A percentile compares a stretch with the other conserved stretches of the same genome.
phyloP scores from a whole-genome alignment of 30 jellyfish, hydroid and myxozoan genomes.

The Aurelia sp. region DNA sequence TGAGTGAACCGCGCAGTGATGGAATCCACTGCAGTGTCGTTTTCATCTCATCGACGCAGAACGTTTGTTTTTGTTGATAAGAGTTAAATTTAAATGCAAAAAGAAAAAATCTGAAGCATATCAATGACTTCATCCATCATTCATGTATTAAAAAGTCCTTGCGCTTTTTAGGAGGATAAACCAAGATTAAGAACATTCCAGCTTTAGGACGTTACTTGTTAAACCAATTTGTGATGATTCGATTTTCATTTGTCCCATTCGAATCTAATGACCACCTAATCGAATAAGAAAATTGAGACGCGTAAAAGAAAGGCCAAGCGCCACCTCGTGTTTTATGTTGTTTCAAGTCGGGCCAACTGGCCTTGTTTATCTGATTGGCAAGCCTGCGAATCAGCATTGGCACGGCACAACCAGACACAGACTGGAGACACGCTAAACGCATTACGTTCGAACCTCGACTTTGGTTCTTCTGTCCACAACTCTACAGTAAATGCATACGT shows the following conservation, averaged over 20 bases:
- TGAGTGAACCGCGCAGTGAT: no score
- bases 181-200: constrained; percentile 10
- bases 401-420: constrained; percentile 58
- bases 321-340: constrained; percentile 5
- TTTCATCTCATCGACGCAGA: no score
- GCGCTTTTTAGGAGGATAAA: constrained; percentile 2
- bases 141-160: background rate
- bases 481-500: no score
- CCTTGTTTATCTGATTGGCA: constrained; percentile 44
- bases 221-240: constrained; percentile 31
- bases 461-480: no score
- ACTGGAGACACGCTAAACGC: constrained; percentile 62
- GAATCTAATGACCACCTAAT: constrained; percentile 25
- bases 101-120: no score
- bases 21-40: no score
- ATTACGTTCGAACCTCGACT: background rate
- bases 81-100: no score
- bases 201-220: background rate
- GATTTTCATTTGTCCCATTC: constrained; percentile 40
- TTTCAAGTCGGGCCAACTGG: constrained; percentile 31
- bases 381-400: constrained; percentile 18
- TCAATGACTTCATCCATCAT: no score
- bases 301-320: constrained; percentile 5
- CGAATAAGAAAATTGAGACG: constrained; percentile 42
- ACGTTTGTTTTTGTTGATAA: no score